Percentiles rank a stretch among this genome's conserved stretches.
phyloP scores from a whole-genome alignment of 2,888 invertebrate genomes.

The Miltochrista miniata region DNA sequence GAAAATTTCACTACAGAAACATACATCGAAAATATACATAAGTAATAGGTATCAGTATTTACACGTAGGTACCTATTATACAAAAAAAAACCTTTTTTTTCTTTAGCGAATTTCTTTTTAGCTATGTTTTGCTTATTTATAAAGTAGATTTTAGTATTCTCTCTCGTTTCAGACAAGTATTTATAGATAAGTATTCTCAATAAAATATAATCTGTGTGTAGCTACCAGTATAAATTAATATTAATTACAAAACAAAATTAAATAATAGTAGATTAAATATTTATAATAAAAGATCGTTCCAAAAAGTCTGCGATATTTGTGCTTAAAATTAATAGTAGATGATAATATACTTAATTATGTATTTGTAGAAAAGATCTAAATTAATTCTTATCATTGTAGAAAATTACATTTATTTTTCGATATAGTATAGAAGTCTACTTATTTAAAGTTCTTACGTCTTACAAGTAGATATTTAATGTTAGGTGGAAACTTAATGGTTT shows the following conservation, averaged over 20 bases:
- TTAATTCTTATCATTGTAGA: constrained; percentile 19
- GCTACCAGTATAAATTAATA: background rate
- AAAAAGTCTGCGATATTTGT: constrained; percentile 3
- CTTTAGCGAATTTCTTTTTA: constrained; percentile 6
- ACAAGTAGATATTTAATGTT: constrained; percentile 6
- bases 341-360: background rate
- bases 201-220: background rate
- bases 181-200: background rate
- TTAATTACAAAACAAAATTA: background rate
- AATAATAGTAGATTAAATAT: background rate
- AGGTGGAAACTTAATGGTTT: background rate
- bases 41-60: background rate
- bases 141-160: constrained; percentile 14
- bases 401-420: constrained; percentile 15
- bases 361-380: constrained; percentile 6
- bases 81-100: too few relatives aligned
- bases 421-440: constrained; percentile 7
- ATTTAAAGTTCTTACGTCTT: constrained; percentile 34
- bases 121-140: background rate
- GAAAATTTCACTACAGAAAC: constrained; percentile 42
- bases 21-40: constrained; percentile 29
- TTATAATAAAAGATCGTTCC: background rate
- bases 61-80: too few relatives aligned
- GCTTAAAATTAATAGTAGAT: background rate
- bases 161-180: constrained; percentile 15